Conservation (phyloP, 2,888 invertebrate genomes). For the Acheta domesticus region DNA sequence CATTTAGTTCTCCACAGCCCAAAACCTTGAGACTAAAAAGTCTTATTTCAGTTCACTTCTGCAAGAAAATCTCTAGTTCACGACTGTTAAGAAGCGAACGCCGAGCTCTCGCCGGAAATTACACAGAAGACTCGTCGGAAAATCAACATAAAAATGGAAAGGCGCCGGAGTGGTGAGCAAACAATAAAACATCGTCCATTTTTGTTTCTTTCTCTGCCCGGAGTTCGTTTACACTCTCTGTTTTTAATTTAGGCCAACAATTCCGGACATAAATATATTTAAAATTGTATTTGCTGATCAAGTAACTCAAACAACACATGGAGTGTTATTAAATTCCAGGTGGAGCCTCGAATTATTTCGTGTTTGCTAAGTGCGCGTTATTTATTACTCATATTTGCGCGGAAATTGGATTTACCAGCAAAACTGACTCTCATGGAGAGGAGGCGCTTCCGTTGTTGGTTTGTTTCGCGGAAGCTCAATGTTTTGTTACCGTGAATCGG, state of each 20-base stretch:
- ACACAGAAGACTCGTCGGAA: background rate
- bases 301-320: background rate
- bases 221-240: background rate
- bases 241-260: background rate
- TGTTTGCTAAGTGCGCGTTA: background rate
- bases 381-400: background rate
- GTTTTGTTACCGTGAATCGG: too few relatives aligned
- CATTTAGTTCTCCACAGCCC: too few relatives aligned
- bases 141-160: background rate
- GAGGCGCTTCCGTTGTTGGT: background rate
- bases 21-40: background rate
- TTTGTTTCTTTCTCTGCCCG: background rate
- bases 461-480: too few relatives aligned
- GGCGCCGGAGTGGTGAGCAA: background rate
- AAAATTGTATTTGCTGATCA: background rate
- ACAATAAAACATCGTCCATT: background rate
- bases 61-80: background rate
- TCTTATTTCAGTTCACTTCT: background rate
- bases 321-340: background rate
- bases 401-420: background rate
- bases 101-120: background rate
- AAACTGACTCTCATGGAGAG: background rate
- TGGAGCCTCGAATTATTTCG: background rate
- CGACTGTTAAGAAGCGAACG: background rate
- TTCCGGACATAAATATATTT: background rate